A percentile compares a stretch with the other conserved stretches of the same genome.
These are phyloP conservation scores for Xenopus tropicalis DNA, from an alignment of 2,113 vertebrate genomes.

Conservation along the genomic window UCB_Xtro_10.0 CM004443.2:54408501-54409000, in stretches of 20 bases:
- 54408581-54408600: too few species aligned
- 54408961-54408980: not conserved
- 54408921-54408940: not conserved
- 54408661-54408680: not conserved
- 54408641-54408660: not conserved
- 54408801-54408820: not conserved
- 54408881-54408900: not conserved
- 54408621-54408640: not conserved
- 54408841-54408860: not conserved
- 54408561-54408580: too few species aligned
- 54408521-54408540: too few species aligned
- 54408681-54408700: not conserved
- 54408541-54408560: too few species aligned
- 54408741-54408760: not conserved
- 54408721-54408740: slow-evolving; percentile 1
- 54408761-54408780: not conserved
- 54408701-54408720: slow-evolving; percentile 6
- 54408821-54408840: slow-evolving; percentile 4
- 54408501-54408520: too few species aligned
- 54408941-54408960: too few species aligned
- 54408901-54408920: not conserved
- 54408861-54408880: not conserved
- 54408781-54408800: slow-evolving; percentile 10
- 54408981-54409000: too few species aligned
- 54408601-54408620: slow-evolving; percentile 5